Evolutionary conservation across 1,140 invertebrate genomes (phyloP), one percentile per base, ranked within the genome.

Genomic region (Lethrus apterus): DNA sequence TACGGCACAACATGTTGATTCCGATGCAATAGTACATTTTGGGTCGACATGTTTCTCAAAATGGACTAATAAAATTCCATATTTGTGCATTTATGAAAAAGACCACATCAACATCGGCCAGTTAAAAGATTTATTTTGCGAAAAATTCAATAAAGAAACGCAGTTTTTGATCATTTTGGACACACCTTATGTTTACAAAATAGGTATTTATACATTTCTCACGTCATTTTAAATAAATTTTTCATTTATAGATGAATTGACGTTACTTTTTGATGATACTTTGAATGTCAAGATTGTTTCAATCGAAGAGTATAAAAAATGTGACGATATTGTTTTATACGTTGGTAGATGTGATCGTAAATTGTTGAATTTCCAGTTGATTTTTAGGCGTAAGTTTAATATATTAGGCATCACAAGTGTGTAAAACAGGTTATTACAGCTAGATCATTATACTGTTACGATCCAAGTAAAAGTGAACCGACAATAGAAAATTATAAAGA

Each of bases 21-120:
- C 83, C 1, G 85, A 95, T 71, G 80, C 80, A 36, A 71, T 96
- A 7, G 81, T 97, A 52, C 93, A 98, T 69, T 97, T 89, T 75
- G 93, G 93, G 1, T 81, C 83, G 55, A 77, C 83, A 3, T 98
- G 93, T 68, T 78, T 94, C 23, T 86, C 83, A 42, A 81, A 78
- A 55, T 80, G 80, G 8, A 77, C 78, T 0, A 70, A 71, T 21
- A 60, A 74, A 36, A 64, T 94, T 33, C 84, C 87, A 0, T 80
- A 85, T 3, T 75, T 83, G 30, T 86, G 84, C 58, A 72, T 88
- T 15, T 75, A 84, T 44, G 78, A 78, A 29, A 80, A 81, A 63
- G 57, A 64, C 21, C 8, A 67, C 0, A 50, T 86, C n/a, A 60
- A 84, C 55, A n/a, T 55, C 2, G 48, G 45, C 2, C 29, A 35